Evolutionary conservation across 2,113 vertebrate genomes (phyloP), one percentile per base, ranked within the genome.

Genomic region (Apodemus sylvaticus): DNA sequence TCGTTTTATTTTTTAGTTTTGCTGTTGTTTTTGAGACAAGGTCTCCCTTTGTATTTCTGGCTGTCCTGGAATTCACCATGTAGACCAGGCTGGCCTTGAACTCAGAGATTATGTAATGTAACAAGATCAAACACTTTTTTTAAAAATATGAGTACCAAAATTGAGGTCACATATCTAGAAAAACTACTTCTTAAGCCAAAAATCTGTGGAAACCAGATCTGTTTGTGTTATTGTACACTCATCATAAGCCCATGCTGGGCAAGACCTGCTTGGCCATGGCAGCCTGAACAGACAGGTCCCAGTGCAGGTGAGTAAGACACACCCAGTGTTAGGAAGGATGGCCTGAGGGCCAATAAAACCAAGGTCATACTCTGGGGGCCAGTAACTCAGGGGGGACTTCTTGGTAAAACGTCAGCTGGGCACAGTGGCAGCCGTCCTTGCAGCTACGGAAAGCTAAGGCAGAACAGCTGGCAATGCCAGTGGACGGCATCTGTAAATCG

Each of bases 111-210:
- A 71, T 55, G 81, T 19, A 93, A 20, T 39, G 1, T 87, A 81
- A 85, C 64, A 86, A 74, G 29, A 77, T n/a, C 51, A 96, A 96
- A 60, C 13, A 85, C 77, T 93, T 62, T 78, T 95, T 78, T 78
- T 66, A 29, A 5, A 31, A 29, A 64, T 36, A 88, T 9, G 11
- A 17, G 89, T 45, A 89, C 5, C 20, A 86, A 96, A 97, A 96
- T 17, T 55, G 58, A 88, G 36, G 42, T 62, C 90, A 89, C 53
- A 13, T 77, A 81, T 85, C 51, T 85, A 94, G 42, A 93, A 94
- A 73, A 6, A 90, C 78, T 95, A 53, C 39, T 93, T 93, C 70
- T 86, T 93, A 93, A 95, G n/a, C 45, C 51, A 76, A 90, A 96
- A 45, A 22, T 62, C 19, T 89, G 62, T 76, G 64, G 53, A 92